A percentile compares a stretch with the other conserved stretches of the same genome.
Evolutionary conservation across 2,888 invertebrate genomes (phyloP).

Genomic region (Aethes cnicana): DNA sequence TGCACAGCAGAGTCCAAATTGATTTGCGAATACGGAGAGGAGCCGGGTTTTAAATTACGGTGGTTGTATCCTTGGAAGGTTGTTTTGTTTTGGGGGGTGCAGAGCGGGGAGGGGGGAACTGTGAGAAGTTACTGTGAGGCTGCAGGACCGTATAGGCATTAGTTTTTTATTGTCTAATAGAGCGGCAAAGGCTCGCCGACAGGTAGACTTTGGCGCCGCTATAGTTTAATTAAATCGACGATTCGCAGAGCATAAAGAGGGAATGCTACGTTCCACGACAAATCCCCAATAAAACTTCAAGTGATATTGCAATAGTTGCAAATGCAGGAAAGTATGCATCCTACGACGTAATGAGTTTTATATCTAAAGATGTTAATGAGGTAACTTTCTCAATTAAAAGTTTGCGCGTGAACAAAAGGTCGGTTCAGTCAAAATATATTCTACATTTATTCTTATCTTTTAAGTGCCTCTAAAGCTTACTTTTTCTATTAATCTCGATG

Average conservation of each 20-base stretch:
- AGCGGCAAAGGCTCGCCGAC: constrained; percentile 74
- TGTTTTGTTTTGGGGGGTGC: constrained; percentile 65
- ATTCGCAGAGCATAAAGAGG: constrained; percentile 58
- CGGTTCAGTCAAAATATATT: constrained; percentile 8
- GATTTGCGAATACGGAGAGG: constrained; percentile 43
- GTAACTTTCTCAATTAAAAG: constrained; percentile 29
- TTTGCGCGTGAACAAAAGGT: constrained; percentile 15
- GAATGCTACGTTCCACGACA: constrained; percentile 48
- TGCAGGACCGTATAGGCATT: constrained; percentile 68
- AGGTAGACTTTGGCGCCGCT: constrained; percentile 76
- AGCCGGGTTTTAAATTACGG: constrained; percentile 68
- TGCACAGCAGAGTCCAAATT: constrained; percentile 46
- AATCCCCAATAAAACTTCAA: constrained; percentile 9
- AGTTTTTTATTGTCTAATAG: constrained; percentile 80
- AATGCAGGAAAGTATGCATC: constrained; percentile 8
- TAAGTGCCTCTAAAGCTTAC: too few species aligned
- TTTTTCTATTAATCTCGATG: too few species aligned
- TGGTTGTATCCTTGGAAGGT: constrained; percentile 81
- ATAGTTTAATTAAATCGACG: constrained; percentile 73
- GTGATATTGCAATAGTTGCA: constrained; percentile 3
- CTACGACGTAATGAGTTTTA: constrained; percentile 15
- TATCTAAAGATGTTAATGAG: constrained; percentile 26
- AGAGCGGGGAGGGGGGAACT: constrained; percentile 52
- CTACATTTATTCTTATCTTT: background rate
- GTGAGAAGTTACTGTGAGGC: constrained; percentile 75